Conservation (phyloP, 92 coral and sea anemone species). For the Zoanthus sansibaricus region DNA sequence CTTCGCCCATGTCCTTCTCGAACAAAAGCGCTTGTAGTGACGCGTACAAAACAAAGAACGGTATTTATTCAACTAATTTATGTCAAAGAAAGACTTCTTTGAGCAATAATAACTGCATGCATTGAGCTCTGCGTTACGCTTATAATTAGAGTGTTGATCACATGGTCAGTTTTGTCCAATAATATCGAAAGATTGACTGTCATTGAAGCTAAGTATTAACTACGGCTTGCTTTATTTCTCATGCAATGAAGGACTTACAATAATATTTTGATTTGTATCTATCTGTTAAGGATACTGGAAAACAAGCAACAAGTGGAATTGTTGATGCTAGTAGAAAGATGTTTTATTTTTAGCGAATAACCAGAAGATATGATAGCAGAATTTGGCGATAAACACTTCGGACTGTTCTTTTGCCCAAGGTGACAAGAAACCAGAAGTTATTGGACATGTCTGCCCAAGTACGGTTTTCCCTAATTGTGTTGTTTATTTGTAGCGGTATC, state of each 20-base stretch:
- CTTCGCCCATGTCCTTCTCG: constrained; percentile 9
- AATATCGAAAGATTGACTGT: constrained; percentile 64
- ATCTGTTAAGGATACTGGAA: constrained; percentile 17
- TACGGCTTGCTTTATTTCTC: background rate
- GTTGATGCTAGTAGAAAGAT: background rate
- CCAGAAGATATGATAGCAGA: constrained; percentile 2
- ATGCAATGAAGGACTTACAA: constrained; percentile 29
- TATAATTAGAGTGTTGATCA: constrained; percentile 42
- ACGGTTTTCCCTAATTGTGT: constrained; percentile 40
- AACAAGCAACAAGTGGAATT: background rate
- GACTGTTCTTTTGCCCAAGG: constrained; percentile 55
- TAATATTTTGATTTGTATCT: constrained; percentile 25
- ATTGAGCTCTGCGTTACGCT: constrained; percentile 37
- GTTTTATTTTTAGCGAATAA: background rate
- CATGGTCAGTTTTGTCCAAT: constrained; percentile 72
- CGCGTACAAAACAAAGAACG: background rate
- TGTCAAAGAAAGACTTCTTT: constrained; percentile 13
- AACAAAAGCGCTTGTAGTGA: constrained; percentile 14
- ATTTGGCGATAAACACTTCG: background rate
- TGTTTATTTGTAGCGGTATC: constrained; percentile 41
- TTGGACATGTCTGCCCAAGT: constrained; percentile 48
- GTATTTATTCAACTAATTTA: constrained; percentile 28
- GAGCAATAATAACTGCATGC: constrained; percentile 20
- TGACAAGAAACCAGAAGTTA: constrained; percentile 41
- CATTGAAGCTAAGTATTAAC: constrained; percentile 58